A percentile compares a stretch with the other conserved stretches of the same genome.
Conservation (phyloP, 2,888 invertebrate genomes). For the Agrotis segetum region DNA sequence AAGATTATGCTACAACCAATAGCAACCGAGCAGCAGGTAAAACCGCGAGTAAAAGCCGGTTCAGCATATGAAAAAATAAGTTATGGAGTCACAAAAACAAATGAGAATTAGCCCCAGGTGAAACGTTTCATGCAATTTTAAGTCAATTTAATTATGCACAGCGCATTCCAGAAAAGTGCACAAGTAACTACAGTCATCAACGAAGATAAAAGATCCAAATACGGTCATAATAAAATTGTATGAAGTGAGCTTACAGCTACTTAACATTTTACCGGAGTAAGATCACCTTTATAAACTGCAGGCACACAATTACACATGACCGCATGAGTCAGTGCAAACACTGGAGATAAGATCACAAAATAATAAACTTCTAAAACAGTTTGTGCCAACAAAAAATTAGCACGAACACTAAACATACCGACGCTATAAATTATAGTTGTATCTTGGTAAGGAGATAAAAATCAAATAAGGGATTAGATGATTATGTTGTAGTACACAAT, state of each 20-base stretch:
- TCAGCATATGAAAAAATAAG: too few species aligned
- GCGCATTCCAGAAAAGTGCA: too few species aligned
- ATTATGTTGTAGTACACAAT: constrained; percentile 5
- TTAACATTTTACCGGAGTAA: constrained; percentile 40
- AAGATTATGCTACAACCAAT: too few species aligned
- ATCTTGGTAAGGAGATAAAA: constrained; percentile 30
- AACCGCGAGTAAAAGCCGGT: too few species aligned
- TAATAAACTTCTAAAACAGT: constrained; percentile 12
- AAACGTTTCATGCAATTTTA: background rate
- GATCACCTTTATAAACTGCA: constrained; percentile 36
- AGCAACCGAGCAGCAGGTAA: too few species aligned
- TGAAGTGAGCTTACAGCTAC: constrained; percentile 8
- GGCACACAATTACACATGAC: constrained; percentile 6
- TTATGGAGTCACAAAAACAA: too few species aligned
- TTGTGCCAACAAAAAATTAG: constrained; percentile 3
- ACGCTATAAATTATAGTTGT: constrained; percentile 7
- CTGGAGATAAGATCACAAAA: constrained; percentile 28
- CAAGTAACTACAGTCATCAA: background rate
- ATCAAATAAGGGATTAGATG: constrained; percentile 35
- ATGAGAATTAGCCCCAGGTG: too few species aligned
- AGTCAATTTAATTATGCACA: background rate
- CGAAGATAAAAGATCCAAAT: constrained; percentile 16
- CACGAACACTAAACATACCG: background rate
- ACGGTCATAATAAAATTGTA: constrained; percentile 33
- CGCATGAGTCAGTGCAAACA: constrained; percentile 46